phyloP scores from a whole-genome alignment of 2,113 vertebrate genomes.

The Dipodomys ordii region DNA sequence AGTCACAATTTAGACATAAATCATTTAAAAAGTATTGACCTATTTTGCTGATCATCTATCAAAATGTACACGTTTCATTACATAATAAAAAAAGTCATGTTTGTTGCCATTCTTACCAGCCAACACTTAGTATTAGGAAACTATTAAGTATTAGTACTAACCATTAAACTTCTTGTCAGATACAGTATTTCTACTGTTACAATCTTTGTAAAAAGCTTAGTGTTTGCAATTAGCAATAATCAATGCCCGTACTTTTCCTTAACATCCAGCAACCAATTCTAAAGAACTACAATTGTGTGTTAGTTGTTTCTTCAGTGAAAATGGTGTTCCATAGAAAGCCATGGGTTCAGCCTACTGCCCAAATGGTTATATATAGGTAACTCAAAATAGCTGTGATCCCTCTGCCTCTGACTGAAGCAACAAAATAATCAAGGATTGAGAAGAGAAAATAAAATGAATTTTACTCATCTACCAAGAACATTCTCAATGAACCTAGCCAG shows the following conservation, averaged over 20 bases:
- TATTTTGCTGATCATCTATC: neutral
- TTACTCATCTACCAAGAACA: neutral
- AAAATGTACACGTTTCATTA: neutral
- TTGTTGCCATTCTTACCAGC: neutral
- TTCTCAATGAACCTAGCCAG: neutral
- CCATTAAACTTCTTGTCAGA: neutral
- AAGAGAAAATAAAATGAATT: neutral
- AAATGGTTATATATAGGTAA: neutral
- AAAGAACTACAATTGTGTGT: neutral
- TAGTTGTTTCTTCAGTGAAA: neutral
- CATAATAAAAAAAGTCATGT: neutral
- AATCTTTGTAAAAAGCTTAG: neutral
- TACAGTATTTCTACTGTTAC: conserved; percentile 23
- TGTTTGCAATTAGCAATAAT: neutral
- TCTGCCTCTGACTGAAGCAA: neutral
- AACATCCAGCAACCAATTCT: neutral
- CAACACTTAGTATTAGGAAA: conserved; percentile 30
- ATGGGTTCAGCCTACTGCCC: neutral
- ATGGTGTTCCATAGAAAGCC: neutral
- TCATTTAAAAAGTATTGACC: conserved; percentile 9
- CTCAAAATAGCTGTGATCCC: neutral
- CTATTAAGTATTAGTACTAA: neutral
- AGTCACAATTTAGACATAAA: neutral
- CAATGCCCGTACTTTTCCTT: neutral
- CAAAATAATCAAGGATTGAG: neutral